Evolutionary conservation across 2,113 vertebrate genomes (phyloP).

Genomic region (Fregetta grallaria): DNA sequence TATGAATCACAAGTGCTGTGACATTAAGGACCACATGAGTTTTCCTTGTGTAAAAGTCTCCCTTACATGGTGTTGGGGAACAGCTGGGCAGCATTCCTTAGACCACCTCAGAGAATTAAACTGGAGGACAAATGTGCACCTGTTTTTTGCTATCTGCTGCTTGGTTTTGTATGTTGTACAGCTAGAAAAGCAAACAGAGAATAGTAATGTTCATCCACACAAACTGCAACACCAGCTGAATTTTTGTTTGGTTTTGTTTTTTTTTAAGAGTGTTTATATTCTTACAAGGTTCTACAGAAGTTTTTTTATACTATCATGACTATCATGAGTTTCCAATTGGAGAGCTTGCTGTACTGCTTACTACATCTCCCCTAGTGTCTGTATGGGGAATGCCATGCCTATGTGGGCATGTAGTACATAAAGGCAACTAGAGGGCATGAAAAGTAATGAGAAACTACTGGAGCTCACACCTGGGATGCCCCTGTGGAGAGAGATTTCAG

Average conservation of each 20-base stretch:
- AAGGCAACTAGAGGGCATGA: not conserved
- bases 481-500: not conserved
- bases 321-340: not conserved
- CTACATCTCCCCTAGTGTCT: not conserved
- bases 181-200: not conserved
- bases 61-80: not conserved
- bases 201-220: not conserved
- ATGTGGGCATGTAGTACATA: not conserved
- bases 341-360: not conserved
- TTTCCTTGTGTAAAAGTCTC: not conserved
- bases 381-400: not conserved
- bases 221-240: not conserved
- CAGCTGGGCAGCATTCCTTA: not conserved
- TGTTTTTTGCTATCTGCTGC: not conserved
- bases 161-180: not conserved
- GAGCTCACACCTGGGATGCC: not conserved
- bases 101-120: not conserved
- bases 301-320: not conserved
- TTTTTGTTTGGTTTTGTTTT: rapidly evolving
- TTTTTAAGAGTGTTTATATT: not conserved
- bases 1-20: not conserved
- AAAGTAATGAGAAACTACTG: not conserved
- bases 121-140: not conserved
- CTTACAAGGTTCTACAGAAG: not conserved
- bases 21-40: not conserved